Base-by-base conservation (phyloP, 2,888 invertebrate species). In the Peribatodes rhomboidaria region DNA sequence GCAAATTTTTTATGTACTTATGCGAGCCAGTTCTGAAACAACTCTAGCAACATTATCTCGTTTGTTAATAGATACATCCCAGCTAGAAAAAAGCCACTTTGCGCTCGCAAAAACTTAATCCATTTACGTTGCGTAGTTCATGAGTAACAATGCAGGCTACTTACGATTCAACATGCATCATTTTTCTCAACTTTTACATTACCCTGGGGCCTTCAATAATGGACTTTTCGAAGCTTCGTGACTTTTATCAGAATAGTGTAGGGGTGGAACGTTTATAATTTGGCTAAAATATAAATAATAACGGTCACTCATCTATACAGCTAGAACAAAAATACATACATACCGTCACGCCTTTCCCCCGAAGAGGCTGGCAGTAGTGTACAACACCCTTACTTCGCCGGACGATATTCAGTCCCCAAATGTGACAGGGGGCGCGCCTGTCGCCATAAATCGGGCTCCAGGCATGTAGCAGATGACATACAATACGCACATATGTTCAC, bases 151-250 rank as follows among this genome's bases (percentile, higher is more conserved):
- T 68, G 54, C 62, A 73, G 70, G 72, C 76, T 67, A 67, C 80
- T 74, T 64, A 81, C 79, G 80, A 83, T 81, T 83, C 68, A 69
- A 76, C 77, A 73, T 76, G 78, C 61, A 72, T 68, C 63, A 74
- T 75, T 75, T 74, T 73, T 70, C 54, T 27, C 63, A 81, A 77
- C 72, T 79, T 78, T 72, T 63, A 53, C 70, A 63, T 66, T 49
- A 58, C 50, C 52, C 58, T 18, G 11, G 44, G 55, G 55, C 61
- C 50, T 57, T 46, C 58, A 67, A 69, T 74, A 77, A 77, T 71
- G 70, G 66, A 68, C 67, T 74, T 75, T 67, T 61, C 56, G 69
- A 68, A 63, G 74, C 69, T 69, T 50, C 54, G 69, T 64, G 71
- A 53, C 62, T 56, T 70, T 68, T 70, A 71, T 64, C 58, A 49